A percentile compares a stretch with the other conserved stretches of the same genome.
phyloP scores from a whole-genome alignment of 2,888 invertebrate genomes.

The Agrotis segetum region DNA sequence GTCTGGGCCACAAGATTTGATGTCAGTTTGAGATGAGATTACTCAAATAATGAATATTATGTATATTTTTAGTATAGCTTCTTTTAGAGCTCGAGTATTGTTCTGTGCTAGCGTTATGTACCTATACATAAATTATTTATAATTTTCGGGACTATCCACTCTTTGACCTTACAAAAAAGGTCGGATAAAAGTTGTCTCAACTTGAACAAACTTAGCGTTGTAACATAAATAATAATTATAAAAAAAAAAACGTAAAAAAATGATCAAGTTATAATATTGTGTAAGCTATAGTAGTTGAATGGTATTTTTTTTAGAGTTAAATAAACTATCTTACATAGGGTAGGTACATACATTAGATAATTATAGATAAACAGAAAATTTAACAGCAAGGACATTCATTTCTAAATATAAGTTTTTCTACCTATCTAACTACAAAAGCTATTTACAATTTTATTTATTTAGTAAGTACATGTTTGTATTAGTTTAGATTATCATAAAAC shows the following conservation, averaged over 20 bases:
- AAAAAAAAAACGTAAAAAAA: constrained; percentile 2
- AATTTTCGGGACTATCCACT: not conserved
- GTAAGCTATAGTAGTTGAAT: constrained; percentile 4
- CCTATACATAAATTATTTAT: not conserved
- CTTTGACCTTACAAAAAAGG: not conserved
- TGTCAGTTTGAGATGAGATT: too few species aligned
- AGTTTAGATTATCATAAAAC: constrained; percentile 51
- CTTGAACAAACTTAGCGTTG: too few species aligned
- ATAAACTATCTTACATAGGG: constrained; percentile 41
- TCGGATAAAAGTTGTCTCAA: not conserved
- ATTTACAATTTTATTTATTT: constrained; percentile 62
- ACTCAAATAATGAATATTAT: not conserved
- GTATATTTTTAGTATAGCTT: constrained; percentile 27
- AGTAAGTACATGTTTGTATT: constrained; percentile 63
- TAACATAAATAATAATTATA: constrained; percentile 4
- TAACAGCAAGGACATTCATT: constrained; percentile 48
- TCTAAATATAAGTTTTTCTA: constrained; percentile 54
- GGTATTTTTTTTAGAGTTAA: constrained; percentile 25
- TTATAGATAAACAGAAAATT: constrained; percentile 41
- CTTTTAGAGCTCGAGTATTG: not conserved
- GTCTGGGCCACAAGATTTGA: not conserved
- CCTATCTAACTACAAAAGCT: constrained; percentile 67
- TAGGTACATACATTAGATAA: constrained; percentile 31
- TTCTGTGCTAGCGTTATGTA: not conserved
- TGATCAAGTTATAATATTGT: constrained; percentile 5